A percentile compares a stretch with the other conserved stretches of the same genome.
Evolutionary conservation across 2,113 vertebrate species (phyloP).

Genomic region (Gymnorhina tibicen): DNA sequence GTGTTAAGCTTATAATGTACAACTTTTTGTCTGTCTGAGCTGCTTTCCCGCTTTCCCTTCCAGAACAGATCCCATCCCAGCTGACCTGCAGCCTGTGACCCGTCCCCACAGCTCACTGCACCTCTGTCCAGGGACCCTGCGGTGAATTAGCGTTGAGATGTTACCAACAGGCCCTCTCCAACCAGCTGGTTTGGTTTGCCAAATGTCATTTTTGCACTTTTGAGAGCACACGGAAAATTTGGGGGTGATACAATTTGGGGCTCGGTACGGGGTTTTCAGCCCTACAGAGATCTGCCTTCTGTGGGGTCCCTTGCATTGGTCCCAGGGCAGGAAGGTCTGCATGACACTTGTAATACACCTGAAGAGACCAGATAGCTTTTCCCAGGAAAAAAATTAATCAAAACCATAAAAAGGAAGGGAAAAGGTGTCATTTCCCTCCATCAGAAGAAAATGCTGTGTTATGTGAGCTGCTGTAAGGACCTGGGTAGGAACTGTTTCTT

Average conservation of each 20-base stretch:
- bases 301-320: background rate
- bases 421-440: background rate
- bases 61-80: background rate
- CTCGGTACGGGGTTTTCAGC: background rate
- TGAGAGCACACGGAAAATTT: background rate
- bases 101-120: accelerated
- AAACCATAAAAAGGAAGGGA: background rate
- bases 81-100: background rate
- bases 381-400: background rate
- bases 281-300: background rate
- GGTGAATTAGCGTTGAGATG: background rate
- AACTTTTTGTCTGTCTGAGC: background rate
- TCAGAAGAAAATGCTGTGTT: background rate
- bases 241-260: background rate
- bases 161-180: slow-evolving; percentile 25
- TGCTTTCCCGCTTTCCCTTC: background rate
- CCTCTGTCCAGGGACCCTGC: background rate
- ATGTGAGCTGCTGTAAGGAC: background rate
- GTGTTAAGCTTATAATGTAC: background rate
- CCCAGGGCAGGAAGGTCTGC: background rate
- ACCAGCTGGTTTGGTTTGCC: background rate
- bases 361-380: background rate
- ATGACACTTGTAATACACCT: background rate
- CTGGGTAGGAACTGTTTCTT: background rate
- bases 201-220: slow-evolving; percentile 18